Base-by-base conservation (phyloP, 2,888 invertebrate species). In the Drosophila anceps region DNA sequence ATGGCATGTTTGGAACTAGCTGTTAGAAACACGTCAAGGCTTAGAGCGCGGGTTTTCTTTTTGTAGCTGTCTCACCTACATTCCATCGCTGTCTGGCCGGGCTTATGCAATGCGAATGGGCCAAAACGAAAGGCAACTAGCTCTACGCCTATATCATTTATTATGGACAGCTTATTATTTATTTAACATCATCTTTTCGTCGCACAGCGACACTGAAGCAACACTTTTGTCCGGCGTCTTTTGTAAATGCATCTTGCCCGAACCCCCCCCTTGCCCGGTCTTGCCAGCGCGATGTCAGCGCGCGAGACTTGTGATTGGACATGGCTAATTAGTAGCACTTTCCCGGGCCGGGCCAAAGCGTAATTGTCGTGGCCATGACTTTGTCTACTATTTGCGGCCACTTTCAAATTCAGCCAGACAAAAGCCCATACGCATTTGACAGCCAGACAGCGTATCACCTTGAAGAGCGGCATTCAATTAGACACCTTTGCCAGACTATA, bases 291-390 rank as follows among this genome's bases (percentile, higher is more conserved):
- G 5, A 12, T 44, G 24, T 8, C 48, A 7, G n/a, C 24, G n/a
- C 6, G 12, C 29, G 48, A n/a, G 48, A 29, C 37, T 66, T 76
- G 37, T 6, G 57, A 80, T 81, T 80, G 69, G 73, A 12, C 51
- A 81, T 61, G 77, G 81, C 66, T 79, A 73, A 76, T 79, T 79
- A 64, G 78, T 53, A 73, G 73, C 78, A 80, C 76, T 79, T 80
- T 79, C 73, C 66, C 81, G 77, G 63, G 8, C 35, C 46, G 29
- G 60, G 44, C 43, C 33, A 12, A 35, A 61, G 69, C 41, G 51
- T 76, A 78, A 80, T 78, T 78, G 62, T 80, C 58, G 51, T 80
- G 78, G 76, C 80, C 72, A 60, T 80, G 78, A 78, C 76, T 80
- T 68, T 72, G 76, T 76, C 66, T 76, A 76, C 81, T 75, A 70